Conservation (phyloP, 2,113 vertebrate species). For the Phalacrocorax carbo region DNA sequence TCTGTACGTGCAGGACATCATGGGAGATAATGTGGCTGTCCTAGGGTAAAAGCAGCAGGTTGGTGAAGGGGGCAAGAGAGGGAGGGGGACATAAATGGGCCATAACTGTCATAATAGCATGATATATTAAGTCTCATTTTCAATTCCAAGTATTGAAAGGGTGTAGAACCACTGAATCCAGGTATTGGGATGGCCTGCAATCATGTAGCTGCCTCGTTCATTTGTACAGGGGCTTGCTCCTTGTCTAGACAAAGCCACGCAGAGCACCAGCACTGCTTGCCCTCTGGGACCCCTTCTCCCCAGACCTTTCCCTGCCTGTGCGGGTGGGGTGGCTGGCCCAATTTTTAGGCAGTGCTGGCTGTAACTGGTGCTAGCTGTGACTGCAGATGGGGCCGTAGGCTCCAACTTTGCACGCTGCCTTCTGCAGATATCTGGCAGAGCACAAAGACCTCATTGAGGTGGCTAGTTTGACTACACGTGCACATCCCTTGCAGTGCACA, state of each 20-base stretch:
- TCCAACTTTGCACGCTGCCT: neutral
- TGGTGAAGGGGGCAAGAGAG: neutral
- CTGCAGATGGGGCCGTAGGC: neutral
- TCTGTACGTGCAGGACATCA: neutral
- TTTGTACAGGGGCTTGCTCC: neutral
- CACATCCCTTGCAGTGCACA: neutral
- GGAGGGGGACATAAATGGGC: neutral
- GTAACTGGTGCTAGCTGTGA: neutral
- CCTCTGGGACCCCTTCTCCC: neutral
- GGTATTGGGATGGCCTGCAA: neutral
- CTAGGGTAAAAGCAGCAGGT: too few relatives aligned
- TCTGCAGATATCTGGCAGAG: neutral
- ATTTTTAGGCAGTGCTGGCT: neutral
- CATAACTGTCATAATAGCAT: neutral
- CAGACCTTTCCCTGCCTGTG: neutral
- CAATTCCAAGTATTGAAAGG: neutral
- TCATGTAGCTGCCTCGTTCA: neutral
- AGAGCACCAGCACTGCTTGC: neutral
- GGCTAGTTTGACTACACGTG: neutral
- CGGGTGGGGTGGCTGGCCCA: neutral
- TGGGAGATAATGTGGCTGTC: too few relatives aligned
- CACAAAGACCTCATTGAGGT: neutral
- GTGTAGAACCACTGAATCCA: neutral
- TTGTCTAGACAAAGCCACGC: neutral
- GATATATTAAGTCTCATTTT: neutral